Evolutionary conservation across 2,113 vertebrate genomes (phyloP), one percentile per base, ranked within the genome.

Genomic region (Ophiodon elongatus): DNA sequence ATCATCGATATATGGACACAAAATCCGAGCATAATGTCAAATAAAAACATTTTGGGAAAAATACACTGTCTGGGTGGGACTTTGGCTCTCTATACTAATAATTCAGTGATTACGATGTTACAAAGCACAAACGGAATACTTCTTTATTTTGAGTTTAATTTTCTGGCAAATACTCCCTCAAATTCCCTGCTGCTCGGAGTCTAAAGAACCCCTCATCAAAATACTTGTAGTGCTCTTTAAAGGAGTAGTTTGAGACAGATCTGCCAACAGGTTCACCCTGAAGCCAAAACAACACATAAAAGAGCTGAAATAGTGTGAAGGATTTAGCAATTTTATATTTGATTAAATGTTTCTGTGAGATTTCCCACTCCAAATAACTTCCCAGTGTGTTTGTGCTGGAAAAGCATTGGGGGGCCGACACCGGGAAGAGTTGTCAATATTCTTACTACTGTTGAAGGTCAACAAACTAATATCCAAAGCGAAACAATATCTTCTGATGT

Each of bases 131-230:
- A 59, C 15, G 14, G 45, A 19, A 27, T 10, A 33, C 29, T 10
- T 67, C 21, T n/a, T 17, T 8, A 64, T 39, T 73, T n/a, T n/a
- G n/a, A n/a, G n/a, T 35, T 27, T 6, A 2, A 19, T 13, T 66
- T 79, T 56, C 23, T 45, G 19, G 57, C 2, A 59, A 59, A 47
- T 21, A 29, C 50, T 82, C 54, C 63, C 57, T 79, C 11, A 10
- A 50, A 50, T 8, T n/a, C n/a, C n/a, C n/a, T n/a, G n/a, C n/a
- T n/a, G n/a, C n/a, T n/a, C n/a, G n/a, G n/a, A n/a, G n/a, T n/a
- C n/a, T n/a, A n/a, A n/a, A n/a, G n/a, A n/a, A n/a, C n/a, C n/a
- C n/a, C n/a, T n/a, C n/a, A n/a, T n/a, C n/a, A n/a, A 56, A 39
- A 75, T 19, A 54, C 7, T 70, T 35, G 8, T 59, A 54, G 15